phyloP scores from a whole-genome alignment of 2,113 vertebrate species.

The Silurus meridionalis region DNA sequence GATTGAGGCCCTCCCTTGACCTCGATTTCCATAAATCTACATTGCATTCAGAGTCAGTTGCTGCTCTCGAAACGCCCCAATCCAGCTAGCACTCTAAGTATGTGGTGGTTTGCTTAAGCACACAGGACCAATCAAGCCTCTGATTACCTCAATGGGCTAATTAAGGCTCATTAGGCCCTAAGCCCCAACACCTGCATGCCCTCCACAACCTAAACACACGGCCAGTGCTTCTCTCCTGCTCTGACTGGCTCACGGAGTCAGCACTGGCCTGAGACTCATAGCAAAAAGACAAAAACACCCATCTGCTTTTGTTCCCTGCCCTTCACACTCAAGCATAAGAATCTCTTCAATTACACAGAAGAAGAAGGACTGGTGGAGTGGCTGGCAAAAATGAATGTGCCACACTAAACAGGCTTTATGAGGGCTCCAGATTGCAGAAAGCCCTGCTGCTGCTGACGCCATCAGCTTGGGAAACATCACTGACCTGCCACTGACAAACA shows the following conservation, averaged over 20 bases:
- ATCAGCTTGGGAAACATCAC: slow-evolving; percentile 31
- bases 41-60: slow-evolving; percentile 30
- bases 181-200: slow-evolving; percentile 76
- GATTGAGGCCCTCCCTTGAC: slow-evolving; percentile 24
- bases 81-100: slow-evolving; percentile 56
- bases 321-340: slow-evolving; percentile 53
- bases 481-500: slow-evolving; percentile 15
- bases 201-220: slow-evolving; percentile 62
- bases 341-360: slow-evolving; percentile 54
- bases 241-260: slow-evolving; percentile 36
- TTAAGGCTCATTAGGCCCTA: slow-evolving; percentile 74
- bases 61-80: slow-evolving; percentile 40
- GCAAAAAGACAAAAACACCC: slow-evolving; percentile 36
- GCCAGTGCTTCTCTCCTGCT: slow-evolving; percentile 31
- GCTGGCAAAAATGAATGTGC: slow-evolving; percentile 44
- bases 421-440: slow-evolving; percentile 42
- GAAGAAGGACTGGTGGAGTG: slow-evolving; percentile 42
- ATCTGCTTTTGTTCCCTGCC: slow-evolving; percentile 47
- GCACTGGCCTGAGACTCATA: slow-evolving; percentile 9
- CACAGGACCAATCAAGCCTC: slow-evolving; percentile 75
- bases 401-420: slow-evolving; percentile 52
- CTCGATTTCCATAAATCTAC: slow-evolving; percentile 46
- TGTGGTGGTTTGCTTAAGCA: slow-evolving; percentile 66
- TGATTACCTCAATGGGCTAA: slow-evolving; percentile 76
- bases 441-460: slow-evolving; percentile 28